Base-by-base conservation (phyloP, 1,140 invertebrate species). In the Oncopeltus fasciatus region DNA sequence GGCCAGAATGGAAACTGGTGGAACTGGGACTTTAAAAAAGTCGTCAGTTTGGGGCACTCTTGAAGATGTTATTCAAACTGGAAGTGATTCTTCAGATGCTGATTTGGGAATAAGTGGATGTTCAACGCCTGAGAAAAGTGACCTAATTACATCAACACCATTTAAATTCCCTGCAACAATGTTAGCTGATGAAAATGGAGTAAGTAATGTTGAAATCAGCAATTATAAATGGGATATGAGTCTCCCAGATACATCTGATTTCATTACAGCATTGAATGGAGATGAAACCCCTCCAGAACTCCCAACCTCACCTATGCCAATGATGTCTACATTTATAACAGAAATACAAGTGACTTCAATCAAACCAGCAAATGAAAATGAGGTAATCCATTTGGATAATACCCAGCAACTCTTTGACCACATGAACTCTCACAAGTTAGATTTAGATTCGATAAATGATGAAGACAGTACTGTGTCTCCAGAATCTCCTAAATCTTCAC, bases 41-140 rank as follows among this genome's bases (percentile, higher is more conserved):
- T 84, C 79, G 1, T 84, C 79, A 21, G 84, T 87, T 68, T 87
- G 85, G 78, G 85, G 85, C 9, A 87, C 83, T 63, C 74, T 88
- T 44, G 84, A 87, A 69, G 84, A 87, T 67, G 84, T 83, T 24
- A 81, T 87, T 31, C 79, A 84, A 49, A 53, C 21, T 53, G 49
- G 49, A 24, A 59, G 64, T 29, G 62, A 61, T 43, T 65, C 65
- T 20, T 65, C 63, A 38, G 66, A 65, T 27, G 59, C 59, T 31
- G 67, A 68, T 46, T 49, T 59, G 12, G 65, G 61, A 29, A 58
- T 64, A 2, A 65, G 63, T 59, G 65, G 65, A 12, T 63, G 62
- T 26, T 65, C 64, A 43, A 63, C 62, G 12, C 61, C 67, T 20
- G 67, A 67, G 24, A 65, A 60, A 49, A 14, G 28, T 66, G 44